Evolutionary conservation across 2,113 vertebrate genomes (phyloP).

Genomic region (Toxotes chatareus): DNA sequence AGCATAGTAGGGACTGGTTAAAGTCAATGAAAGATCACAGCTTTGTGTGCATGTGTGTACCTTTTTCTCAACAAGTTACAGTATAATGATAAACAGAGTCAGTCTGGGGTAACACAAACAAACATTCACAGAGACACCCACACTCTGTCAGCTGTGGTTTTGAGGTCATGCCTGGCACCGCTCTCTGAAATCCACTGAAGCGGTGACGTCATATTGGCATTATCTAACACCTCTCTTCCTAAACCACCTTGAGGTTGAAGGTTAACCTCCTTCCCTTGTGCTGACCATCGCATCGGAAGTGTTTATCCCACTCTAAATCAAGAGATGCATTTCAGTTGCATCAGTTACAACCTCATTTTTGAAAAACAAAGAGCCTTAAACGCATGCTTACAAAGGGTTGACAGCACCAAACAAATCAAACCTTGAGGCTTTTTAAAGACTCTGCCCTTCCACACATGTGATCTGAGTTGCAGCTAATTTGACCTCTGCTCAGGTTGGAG

Average conservation of each 20-base stretch:
- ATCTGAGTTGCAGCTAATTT: neutral
- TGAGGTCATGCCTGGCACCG: slow-evolving; percentile 68
- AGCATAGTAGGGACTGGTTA: neutral
- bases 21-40: slow-evolving; percentile 1
- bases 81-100: slow-evolving; percentile 30
- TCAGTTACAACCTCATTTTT: neutral
- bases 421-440: neutral
- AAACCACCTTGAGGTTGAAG: slow-evolving; percentile 35
- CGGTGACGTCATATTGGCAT: slow-evolving; percentile 55
- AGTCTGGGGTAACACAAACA: slow-evolving; percentile 27
- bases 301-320: neutral
- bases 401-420: no score
- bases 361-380: neutral
- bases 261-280: neutral
- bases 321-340: neutral
- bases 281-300: neutral
- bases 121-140: neutral
- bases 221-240: slow-evolving; percentile 21
- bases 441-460: slow-evolving; percentile 6
- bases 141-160: neutral
- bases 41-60: slow-evolving; percentile 5
- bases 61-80: slow-evolving; percentile 3
- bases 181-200: slow-evolving; percentile 25
- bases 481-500: neutral
- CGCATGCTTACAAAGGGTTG: no score